Base-by-base conservation (phyloP, 2,113 vertebrate species). In the Clarias gariepinus region DNA sequence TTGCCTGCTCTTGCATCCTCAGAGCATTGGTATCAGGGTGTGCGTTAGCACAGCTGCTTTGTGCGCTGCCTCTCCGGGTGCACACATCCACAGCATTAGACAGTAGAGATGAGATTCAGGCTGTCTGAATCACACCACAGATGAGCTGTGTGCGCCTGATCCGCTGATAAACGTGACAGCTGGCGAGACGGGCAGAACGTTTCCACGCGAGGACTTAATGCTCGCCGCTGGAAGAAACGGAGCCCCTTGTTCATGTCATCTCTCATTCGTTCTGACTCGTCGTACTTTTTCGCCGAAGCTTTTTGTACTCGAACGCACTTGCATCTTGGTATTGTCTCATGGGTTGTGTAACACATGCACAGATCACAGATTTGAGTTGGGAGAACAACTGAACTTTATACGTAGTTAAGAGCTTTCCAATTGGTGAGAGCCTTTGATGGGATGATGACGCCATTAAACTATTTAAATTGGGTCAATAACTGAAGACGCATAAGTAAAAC, bases 21-120 rank as follows among this genome's bases (percentile, higher is more conserved):
- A 61, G 58, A 78, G 60, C 68, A 28, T 3, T 28, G 60, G 18
- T 28, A 71, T 81, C 36, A 33, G 78, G 21, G 53, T 84, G 36
- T 47, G 66, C 53, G 66, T 74, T 74, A 63, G 66, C 79, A 18
- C 79, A 82, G 64, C 68, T 63, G 78, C 63, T 86, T 81, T 74
- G 66, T 58, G 58, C 53, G 57, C 66, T 21, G 68, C 36, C 57
- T 81, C 55, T 81, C 69, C 71, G 53, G 57, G 10, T 60, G 18
- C 10, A 84, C 61, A 73, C 63, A 77, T 76, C 68, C 83, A 74
- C 28, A 74, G 77, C 13, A 7, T 81, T 86, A 55, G 76, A 66
- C 63, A 84, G 53, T n/a, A 83, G 61, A 55, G 30, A 76, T 63
- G 25, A 66, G 69, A 60, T 87, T 4, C 53, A 80, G 63, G 10